A percentile compares a stretch with the other conserved stretches of the same genome.
Conservation (phyloP, 2,797 vertebrate species). For the Manis javanica region DNA sequence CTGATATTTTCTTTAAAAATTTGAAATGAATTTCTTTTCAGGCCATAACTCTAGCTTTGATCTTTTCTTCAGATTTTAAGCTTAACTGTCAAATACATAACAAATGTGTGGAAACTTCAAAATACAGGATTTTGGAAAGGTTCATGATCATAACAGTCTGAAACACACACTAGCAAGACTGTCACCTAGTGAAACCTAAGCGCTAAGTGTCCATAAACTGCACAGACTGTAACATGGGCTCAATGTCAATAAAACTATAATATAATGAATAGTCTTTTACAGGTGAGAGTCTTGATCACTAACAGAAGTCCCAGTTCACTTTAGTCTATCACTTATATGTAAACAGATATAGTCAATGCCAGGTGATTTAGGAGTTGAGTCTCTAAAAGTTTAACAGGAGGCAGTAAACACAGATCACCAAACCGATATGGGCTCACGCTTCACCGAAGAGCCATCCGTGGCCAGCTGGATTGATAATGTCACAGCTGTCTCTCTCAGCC, state of each 20-base stretch:
- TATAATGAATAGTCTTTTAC: not conserved
- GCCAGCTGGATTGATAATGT: slow-evolving; percentile 55
- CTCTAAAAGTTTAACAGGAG: slow-evolving; percentile 56
- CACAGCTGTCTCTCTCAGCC: slow-evolving; percentile 64
- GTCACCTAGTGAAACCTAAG: not conserved
- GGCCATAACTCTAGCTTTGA: not conserved
- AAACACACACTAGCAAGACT: not conserved
- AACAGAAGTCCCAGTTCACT: slow-evolving; percentile 54
- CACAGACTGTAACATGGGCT: not conserved
- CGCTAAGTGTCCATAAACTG: not conserved
- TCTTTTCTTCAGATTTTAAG: slow-evolving; percentile 5
- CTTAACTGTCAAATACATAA: not conserved
- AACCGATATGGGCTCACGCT: slow-evolving; percentile 62
- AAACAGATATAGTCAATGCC: slow-evolving; percentile 28
- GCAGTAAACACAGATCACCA: slow-evolving; percentile 69
- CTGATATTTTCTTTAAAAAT: slow-evolving; percentile 17
- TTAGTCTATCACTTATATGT: not conserved
- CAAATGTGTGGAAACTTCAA: not conserved
- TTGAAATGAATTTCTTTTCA: slow-evolving; percentile 25
- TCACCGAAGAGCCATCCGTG: slow-evolving; percentile 61
- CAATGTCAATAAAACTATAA: not conserved
- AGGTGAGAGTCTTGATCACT: not conserved
- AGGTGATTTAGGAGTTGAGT: slow-evolving; percentile 55
- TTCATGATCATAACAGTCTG: not conserved
- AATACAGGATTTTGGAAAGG: not conserved